Conservation (phyloP, 2,113 vertebrate genomes). For the Triplophysa dalaica region DNA sequence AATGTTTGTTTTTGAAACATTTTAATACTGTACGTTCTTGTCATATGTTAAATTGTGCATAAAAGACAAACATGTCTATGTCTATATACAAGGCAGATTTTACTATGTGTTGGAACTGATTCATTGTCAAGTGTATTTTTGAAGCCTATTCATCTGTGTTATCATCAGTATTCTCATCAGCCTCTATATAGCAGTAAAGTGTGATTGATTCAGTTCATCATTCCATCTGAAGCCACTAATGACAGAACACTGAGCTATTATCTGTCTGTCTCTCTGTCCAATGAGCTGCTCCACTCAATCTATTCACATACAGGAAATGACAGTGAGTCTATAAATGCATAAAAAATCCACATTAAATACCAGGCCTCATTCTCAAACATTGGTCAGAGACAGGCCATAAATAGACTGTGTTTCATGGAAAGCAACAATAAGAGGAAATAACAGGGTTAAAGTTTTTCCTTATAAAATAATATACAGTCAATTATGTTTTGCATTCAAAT, state of each 20-base stretch:
- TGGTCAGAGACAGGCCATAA: background rate
- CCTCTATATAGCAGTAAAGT: background rate
- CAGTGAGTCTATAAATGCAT: constrained; percentile 5
- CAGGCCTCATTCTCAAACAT: background rate
- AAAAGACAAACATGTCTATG: no score
- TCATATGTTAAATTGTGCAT: no score
- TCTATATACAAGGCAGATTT: no score
- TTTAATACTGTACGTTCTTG: no score
- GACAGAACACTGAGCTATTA: constrained; percentile 3
- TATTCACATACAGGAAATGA: constrained; percentile 10
- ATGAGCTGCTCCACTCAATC: background rate
- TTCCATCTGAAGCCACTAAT: constrained; percentile 1
- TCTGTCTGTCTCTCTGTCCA: background rate
- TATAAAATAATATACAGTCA: no score
- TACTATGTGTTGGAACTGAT: no score
- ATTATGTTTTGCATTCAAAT: background rate
- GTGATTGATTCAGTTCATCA: background rate
- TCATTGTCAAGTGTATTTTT: no score
- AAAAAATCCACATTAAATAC: constrained; percentile 1
- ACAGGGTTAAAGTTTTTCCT: background rate
- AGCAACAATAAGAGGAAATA: background rate
- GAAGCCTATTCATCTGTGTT: background rate
- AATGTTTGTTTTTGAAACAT: no score
- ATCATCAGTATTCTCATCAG: background rate
- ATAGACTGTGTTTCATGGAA: background rate